A percentile compares a stretch with the other conserved stretches of the same genome.
These are phyloP conservation scores for Myripristis jacobus DNA, from an alignment of 2,797 vertebrate species.

Conservation along the genomic window DNA sequence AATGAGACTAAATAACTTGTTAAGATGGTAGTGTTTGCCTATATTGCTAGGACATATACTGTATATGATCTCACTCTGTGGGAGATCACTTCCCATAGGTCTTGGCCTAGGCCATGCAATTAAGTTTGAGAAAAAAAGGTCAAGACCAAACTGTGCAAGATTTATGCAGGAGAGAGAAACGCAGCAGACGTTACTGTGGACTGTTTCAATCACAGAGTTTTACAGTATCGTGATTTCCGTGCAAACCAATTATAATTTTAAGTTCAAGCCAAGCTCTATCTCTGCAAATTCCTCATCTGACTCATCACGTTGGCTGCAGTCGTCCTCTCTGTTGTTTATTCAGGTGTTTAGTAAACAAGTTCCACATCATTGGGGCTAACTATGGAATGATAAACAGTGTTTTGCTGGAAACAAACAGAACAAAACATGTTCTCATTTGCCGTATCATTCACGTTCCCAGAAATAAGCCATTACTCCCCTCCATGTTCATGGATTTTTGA, in stretches of 20 bases:
- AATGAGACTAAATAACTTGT: too few relatives aligned
- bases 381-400: constrained; percentile 62
- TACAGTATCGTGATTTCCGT: neutral
- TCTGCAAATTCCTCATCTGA: constrained; percentile 26
- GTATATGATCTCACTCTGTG: constrained; percentile 3
- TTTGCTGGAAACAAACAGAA: constrained; percentile 63
- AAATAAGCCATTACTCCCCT: constrained; percentile 46
- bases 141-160: too few relatives aligned
- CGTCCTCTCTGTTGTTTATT: constrained; percentile 61
- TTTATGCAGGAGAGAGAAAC: constrained; percentile 41
- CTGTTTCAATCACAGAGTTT: neutral
- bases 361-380: constrained; percentile 50
- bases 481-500: constrained; percentile 46
- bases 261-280: constrained; percentile 12
- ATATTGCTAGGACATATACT: neutral
- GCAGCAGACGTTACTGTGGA: neutral
- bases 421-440: constrained; percentile 52
- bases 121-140: neutral
- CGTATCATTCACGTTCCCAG: constrained; percentile 44
- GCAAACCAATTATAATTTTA: constrained; percentile 24
- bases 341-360: constrained; percentile 67
- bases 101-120: constrained; percentile 4
- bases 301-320: constrained; percentile 14
- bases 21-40: too few relatives aligned
- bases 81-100: constrained; percentile 32